Conservation (phyloP, 2,888 invertebrate species). For the Xestia sexstrigata region DNA sequence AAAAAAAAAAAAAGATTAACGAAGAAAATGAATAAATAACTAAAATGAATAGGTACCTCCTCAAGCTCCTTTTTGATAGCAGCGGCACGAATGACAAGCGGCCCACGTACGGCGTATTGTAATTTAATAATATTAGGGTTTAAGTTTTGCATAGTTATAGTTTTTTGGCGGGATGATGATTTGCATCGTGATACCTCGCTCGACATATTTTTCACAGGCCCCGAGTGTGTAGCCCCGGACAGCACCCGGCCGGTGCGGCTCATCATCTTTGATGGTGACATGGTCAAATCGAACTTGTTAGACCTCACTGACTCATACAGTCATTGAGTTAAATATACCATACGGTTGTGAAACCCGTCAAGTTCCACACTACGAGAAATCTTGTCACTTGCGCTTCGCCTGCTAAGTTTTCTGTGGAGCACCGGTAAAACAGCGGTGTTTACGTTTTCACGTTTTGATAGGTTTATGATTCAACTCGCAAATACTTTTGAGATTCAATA, state of each 20-base stretch:
- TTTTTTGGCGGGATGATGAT: background rate
- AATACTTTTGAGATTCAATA: background rate
- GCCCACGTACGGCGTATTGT: slow-evolving; percentile 46
- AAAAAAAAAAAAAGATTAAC: no score
- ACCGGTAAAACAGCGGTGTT: background rate
- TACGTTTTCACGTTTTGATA: background rate
- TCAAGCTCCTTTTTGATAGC: slow-evolving; percentile 20
- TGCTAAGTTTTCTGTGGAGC: background rate
- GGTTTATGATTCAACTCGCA: background rate
- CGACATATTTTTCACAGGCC: background rate
- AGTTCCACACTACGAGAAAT: background rate
- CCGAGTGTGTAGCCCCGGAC: slow-evolving; percentile 60
- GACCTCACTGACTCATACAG: background rate
- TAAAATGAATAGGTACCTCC: background rate
- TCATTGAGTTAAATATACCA: no score
- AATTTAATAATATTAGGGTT: slow-evolving; percentile 36
- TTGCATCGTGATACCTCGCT: background rate
- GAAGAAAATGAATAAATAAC: background rate
- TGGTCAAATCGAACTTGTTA: slow-evolving; percentile 64
- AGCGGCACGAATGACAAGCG: slow-evolving; percentile 20
- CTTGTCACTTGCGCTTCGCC: background rate
- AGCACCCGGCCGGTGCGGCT: slow-evolving; percentile 77
- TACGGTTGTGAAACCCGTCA: background rate
- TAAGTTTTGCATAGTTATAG: slow-evolving; percentile 14
- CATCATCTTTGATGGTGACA: slow-evolving; percentile 81